These are phyloP conservation scores for Sebastes melanostomus DNA, from an alignment of 2,797 vertebrate genomes.

Conservation along the genomic window DNA sequence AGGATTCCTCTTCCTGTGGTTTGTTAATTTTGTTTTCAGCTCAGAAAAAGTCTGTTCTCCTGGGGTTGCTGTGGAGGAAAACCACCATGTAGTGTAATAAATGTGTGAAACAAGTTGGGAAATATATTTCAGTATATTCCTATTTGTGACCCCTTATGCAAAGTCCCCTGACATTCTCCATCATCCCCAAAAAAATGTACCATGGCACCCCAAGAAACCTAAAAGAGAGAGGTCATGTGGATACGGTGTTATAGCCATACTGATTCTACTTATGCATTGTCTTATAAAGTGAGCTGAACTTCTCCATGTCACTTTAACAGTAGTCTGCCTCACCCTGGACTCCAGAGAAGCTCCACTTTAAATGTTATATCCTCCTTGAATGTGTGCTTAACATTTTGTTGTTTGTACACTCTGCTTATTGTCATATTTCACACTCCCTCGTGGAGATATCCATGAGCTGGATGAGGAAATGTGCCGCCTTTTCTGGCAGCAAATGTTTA, in stretches of 20 bases:
- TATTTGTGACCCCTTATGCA: slow-evolving; percentile 24
- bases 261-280: background rate
- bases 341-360: background rate
- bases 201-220: background rate
- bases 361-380: background rate
- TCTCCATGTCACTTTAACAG: background rate
- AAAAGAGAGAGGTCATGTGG: slow-evolving; percentile 13
- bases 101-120: slow-evolving; percentile 8
- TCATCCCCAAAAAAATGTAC: slow-evolving; percentile 5
- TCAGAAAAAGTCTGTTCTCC: background rate
- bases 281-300: background rate
- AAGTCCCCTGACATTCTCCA: background rate
- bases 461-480: background rate
- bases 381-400: background rate
- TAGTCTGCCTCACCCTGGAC: background rate
- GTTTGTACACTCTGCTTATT: background rate
- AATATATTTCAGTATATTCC: background rate
- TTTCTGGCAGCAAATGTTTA: background rate
- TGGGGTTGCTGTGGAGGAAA: background rate
- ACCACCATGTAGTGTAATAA: background rate
- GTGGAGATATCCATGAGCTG: background rate
- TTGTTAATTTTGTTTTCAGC: slow-evolving; percentile 1
- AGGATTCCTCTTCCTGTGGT: background rate
- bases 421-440: background rate
- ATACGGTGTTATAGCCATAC: background rate